Evolutionary conservation across 2,797 vertebrate genomes (phyloP).

Genomic region (Enteromius viviparus): DNA sequence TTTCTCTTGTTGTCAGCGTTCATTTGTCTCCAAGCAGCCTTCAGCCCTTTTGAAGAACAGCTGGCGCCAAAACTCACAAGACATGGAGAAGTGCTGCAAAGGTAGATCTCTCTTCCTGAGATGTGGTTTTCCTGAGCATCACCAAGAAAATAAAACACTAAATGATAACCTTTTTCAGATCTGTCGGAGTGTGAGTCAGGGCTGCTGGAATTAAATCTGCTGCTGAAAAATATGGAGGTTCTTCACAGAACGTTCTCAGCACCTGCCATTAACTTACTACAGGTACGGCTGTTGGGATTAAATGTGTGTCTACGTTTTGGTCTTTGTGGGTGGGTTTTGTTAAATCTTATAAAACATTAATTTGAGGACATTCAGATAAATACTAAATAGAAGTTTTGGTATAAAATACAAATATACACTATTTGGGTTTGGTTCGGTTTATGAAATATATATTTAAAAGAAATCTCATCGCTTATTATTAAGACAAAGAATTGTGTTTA

Average conservation of each 20-base stretch:
- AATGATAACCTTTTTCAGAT: constrained; percentile 72
- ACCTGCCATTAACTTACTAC: constrained; percentile 89
- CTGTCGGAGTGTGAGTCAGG: constrained; percentile 88
- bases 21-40: constrained; percentile 84
- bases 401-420: not conserved
- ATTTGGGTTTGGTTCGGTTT: not conserved
- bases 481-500: not conserved
- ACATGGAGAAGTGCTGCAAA: constrained; percentile 92
- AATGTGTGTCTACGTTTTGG: not conserved
- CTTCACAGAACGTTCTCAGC: constrained; percentile 91
- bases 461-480: not conserved
- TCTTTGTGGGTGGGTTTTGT: not conserved
- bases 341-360: not conserved
- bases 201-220: constrained; percentile 90
- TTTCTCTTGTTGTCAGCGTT: constrained; percentile 69
- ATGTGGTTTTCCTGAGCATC: not conserved
- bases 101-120: constrained; percentile 71
- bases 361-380: not conserved
- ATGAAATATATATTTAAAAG: not conserved
- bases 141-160: not conserved
- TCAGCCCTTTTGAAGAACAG: constrained; percentile 84
- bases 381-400: not conserved
- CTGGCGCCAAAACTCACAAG: constrained; percentile 90
- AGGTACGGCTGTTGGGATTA: constrained; percentile 72
- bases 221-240: constrained; percentile 95